These are phyloP conservation scores for Phrynosoma platyrhinos DNA, from an alignment of 2,113 vertebrate species.

Conservation along the genomic window DNA sequence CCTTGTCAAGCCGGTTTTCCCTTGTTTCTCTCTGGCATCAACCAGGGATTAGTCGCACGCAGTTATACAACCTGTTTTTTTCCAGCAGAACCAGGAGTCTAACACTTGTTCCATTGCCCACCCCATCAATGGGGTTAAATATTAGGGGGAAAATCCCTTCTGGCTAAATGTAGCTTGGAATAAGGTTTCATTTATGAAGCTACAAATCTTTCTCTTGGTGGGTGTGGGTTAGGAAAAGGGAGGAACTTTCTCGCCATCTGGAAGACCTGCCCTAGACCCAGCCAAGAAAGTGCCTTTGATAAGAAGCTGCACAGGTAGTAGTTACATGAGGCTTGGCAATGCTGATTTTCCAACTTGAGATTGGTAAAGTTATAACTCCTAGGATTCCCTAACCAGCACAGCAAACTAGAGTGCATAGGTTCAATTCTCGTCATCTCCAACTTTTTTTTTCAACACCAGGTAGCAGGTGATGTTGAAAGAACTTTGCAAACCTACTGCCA, in stretches of 20 bases:
- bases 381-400: too few relatives aligned
- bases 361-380: too few relatives aligned
- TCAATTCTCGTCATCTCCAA: background rate
- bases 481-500: background rate
- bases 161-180: background rate
- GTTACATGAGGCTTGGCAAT: background rate
- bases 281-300: background rate
- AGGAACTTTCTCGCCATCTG: too few relatives aligned
- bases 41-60: background rate
- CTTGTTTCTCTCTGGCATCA: background rate
- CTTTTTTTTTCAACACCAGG: background rate
- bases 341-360: background rate
- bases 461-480: background rate
- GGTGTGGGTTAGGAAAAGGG: background rate
- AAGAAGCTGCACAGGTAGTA: background rate
- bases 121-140: constrained; percentile 9
- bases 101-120: background rate
- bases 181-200: background rate
- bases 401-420: background rate
- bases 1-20: constrained; percentile 26
- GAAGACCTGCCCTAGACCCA: background rate
- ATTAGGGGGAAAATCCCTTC: background rate
- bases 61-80: constrained; percentile 13
- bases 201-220: background rate
- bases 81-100: background rate